phyloP scores from a whole-genome alignment of 2,113 vertebrate genomes.

The Reinhardtius hippoglossoides region DNA sequence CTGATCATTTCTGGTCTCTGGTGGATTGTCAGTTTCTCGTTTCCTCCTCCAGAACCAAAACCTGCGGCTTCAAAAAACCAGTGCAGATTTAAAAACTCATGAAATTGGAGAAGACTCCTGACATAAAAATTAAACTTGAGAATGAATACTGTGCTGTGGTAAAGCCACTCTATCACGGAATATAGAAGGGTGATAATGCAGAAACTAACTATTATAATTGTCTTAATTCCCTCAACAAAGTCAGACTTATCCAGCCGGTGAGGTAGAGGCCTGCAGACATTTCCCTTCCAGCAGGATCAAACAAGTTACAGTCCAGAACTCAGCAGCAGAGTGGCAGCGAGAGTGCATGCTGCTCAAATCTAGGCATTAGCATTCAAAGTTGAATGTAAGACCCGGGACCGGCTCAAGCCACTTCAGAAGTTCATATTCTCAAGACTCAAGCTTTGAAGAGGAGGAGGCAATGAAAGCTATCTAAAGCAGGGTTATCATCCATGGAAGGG shows the following conservation, averaged over 20 bases:
- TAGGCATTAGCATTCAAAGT: conserved; percentile 68
- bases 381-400: conserved; percentile 55
- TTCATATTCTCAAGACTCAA: conserved; percentile 70
- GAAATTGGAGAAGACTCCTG: conserved; percentile 13
- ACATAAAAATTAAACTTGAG: conserved; percentile 23
- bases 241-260: conserved; percentile 4
- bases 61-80: conserved; percentile 6
- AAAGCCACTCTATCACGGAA: not conserved
- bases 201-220: too few relatives aligned
- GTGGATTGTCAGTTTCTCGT: not conserved
- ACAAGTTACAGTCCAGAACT: conserved; percentile 31
- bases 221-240: conserved; percentile 22
- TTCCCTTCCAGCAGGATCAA: conserved; percentile 19
- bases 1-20: conserved; percentile 32
- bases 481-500: conserved; percentile 62
- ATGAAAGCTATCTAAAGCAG: conserved; percentile 75
- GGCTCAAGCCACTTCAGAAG: conserved; percentile 69
- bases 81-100: not conserved
- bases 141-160: not conserved
- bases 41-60: conserved; percentile 24
- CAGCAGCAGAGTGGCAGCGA: conserved; percentile 31
- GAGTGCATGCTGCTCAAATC: conserved; percentile 55
- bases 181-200: not conserved
- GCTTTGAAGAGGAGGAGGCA: conserved; percentile 71
- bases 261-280: conserved; percentile 3